A percentile compares a stretch with the other conserved stretches of the same genome.
Conservation (phyloP, 2,797 vertebrate species). For the Argentina silus region DNA sequence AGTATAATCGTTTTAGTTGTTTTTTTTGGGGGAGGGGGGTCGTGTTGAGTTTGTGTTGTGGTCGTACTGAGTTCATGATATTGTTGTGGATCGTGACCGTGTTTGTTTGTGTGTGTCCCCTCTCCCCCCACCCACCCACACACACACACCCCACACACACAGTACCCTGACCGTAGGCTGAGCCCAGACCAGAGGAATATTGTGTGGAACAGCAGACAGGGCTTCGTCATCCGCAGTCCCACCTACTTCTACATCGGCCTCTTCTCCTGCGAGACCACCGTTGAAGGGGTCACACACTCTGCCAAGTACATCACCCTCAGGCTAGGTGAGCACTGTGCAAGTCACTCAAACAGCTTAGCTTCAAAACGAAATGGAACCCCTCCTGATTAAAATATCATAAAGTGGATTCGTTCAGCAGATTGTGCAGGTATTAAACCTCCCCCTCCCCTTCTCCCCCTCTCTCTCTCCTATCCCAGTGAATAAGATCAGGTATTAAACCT, state of each 20-base stretch:
- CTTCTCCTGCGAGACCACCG: conserved; percentile 83
- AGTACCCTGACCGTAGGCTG: conserved; percentile 55
- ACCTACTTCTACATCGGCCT: conserved; percentile 84
- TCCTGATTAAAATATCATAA: too few species aligned
- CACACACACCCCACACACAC: too few species aligned
- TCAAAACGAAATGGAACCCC: too few species aligned
- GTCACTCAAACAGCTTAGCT: neutral
- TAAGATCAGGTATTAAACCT: too few species aligned
- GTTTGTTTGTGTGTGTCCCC: too few species aligned
- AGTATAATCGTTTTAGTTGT: neutral
- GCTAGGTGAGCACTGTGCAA: conserved; percentile 37
- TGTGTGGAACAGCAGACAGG: conserved; percentile 87
- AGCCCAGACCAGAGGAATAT: conserved; percentile 84
- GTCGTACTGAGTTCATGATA: neutral
- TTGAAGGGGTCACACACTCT: conserved; percentile 69
- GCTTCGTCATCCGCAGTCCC: conserved; percentile 88
- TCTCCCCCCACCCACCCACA: too few species aligned
- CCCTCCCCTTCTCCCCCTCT: neutral
- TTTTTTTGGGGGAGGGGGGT: neutral
- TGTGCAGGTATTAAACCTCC: neutral
- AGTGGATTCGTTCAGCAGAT: neutral
- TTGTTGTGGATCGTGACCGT: conserved; percentile 18
- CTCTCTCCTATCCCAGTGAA: neutral
- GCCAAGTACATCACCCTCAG: conserved; percentile 84
- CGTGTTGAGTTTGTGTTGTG: neutral